Base-by-base conservation (phyloP, 2,888 invertebrate genomes). In the Physocephala rufipes region DNA sequence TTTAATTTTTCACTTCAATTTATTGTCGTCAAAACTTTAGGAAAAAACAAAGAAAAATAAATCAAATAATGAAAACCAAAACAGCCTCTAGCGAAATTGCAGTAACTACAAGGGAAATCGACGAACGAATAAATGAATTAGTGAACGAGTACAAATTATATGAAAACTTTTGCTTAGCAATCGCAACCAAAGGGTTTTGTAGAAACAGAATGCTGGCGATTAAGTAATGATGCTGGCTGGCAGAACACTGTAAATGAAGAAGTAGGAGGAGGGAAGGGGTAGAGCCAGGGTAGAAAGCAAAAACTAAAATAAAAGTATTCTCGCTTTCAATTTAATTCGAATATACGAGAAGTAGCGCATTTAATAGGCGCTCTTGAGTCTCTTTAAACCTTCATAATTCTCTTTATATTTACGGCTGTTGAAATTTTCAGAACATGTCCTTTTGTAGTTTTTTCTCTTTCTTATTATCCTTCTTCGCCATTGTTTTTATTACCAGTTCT, bases 1-100 rank as follows among this genome's bases (percentile, higher is more conserved):
- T 65, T 65, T 51, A 28, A 66, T 36, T 28, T n/a, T 45, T 45
- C 21, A 24, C 64, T 55, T 19, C 36, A 55, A 64, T 49, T 49
- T 36, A 4, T 64, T 26, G 49, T 49, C 19, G 36, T 47, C 45
- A 65, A 51, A n/a, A 65, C 30, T 51, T 19, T 28, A 19, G 16
- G 13, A 55, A 59, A 43, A 58, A 12, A 9, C 26, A 58, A 0
- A 58, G 1, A 49, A 58, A 1, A 28, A 7, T 13, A 24, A 58
- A n/a, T 58, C 13, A 67, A 28, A 58, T 5, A 67, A 26, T 45
- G 15, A 45, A 15, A 59, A 49, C 9, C 12, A 58, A 65, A 65
- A 24, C 19, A 16, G n/a, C n/a, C 16, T 12, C 16, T 59, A 26
- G 53, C 28, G 45, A 58, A 45, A 67, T 58, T 19, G 7, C 7